Conservation (phyloP, 2,888 invertebrate species). For the Linhomoeus sp. region DNA sequence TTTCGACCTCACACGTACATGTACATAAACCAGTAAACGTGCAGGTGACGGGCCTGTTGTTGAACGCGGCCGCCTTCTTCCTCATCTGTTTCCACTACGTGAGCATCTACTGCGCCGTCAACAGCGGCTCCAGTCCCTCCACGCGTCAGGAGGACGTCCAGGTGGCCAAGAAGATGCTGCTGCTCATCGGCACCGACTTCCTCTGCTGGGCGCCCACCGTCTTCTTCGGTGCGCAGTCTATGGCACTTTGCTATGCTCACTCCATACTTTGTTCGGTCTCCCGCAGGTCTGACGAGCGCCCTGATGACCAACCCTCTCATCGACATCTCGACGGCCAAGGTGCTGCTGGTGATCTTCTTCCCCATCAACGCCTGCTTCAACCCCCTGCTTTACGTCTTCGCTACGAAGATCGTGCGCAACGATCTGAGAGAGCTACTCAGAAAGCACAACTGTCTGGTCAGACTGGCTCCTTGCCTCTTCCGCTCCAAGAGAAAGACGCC, state of each 20-base stretch:
- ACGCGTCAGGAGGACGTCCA: conserved; percentile 72
- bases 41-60: conserved; percentile 40
- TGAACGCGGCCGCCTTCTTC: conserved; percentile 79
- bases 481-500: too few relatives aligned
- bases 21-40: neutral
- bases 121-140: conserved; percentile 41
- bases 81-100: conserved; percentile 86
- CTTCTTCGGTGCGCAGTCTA: conserved; percentile 57
- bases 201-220: conserved; percentile 95
- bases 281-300: conserved; percentile 51
- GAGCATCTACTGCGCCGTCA: conserved; percentile 89
- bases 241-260: too few relatives aligned
- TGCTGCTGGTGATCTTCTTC: conserved; percentile 74
- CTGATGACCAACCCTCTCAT: conserved; percentile 74
- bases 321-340: conserved; percentile 77
- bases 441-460: too few relatives aligned
- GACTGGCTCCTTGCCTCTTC: too few relatives aligned
- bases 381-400: conserved; percentile 87
- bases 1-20: neutral
- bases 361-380: conserved; percentile 93
- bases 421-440: conserved; percentile 38
- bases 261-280: too few relatives aligned
- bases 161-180: conserved; percentile 85
- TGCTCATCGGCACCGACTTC: conserved; percentile 88
- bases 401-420: conserved; percentile 91